Evolutionary conservation across 2,113 vertebrate genomes (phyloP).

Genomic region (Tyto alba): DNA sequence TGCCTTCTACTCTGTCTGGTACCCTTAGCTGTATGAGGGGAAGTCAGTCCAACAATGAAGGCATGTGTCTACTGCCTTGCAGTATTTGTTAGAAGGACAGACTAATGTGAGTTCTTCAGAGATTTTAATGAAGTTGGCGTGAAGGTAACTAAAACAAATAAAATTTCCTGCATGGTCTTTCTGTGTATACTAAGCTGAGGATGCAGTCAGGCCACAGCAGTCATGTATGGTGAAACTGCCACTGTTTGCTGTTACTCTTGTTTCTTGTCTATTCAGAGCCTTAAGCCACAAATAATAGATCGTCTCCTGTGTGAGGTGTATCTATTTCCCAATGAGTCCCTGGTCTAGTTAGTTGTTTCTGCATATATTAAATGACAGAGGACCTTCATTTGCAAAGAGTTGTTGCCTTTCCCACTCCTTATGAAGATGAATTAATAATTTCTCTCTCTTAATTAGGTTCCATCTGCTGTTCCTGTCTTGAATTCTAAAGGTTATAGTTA

Average conservation of each 20-base stretch:
- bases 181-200: background rate
- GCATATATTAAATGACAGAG: conserved; percentile 58
- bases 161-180: background rate
- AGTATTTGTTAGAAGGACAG: background rate
- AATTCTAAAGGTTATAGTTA: conserved; percentile 75
- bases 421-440: conserved; percentile 72
- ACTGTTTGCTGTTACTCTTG: background rate
- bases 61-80: accelerated
- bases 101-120: background rate
- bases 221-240: background rate
- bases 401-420: conserved; percentile 53
- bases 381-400: conserved; percentile 48
- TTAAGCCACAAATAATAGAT: background rate
- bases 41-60: background rate
- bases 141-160: background rate
- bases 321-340: background rate
- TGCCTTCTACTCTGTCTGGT: background rate
- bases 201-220: background rate
- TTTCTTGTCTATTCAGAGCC: background rate
- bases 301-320: background rate
- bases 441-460: conserved; percentile 74
- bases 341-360: background rate
- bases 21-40: background rate
- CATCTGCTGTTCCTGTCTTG: conserved; percentile 67
- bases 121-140: background rate